Percentiles rank a stretch among this genome's conserved stretches.
Evolutionary conservation across 2,888 invertebrate species (phyloP).

Genomic region (Meiosimyza platycephala): DNA sequence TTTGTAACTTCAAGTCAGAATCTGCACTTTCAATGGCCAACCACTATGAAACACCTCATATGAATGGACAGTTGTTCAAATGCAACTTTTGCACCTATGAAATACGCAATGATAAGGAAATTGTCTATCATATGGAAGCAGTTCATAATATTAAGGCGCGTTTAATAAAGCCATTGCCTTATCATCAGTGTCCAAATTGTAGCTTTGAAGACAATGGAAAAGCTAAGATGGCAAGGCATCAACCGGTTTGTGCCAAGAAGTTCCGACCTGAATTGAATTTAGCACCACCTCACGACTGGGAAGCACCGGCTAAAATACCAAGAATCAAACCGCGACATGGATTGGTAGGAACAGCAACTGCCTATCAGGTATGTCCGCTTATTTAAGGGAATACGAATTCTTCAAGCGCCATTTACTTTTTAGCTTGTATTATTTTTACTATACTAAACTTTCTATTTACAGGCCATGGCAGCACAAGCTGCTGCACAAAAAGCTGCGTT

Average conservation of each 20-base stretch:
- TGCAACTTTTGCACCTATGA: constrained; percentile 88
- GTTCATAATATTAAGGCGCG: constrained; percentile 87
- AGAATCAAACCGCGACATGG: constrained; percentile 68
- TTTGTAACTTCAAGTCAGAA: constrained; percentile 91
- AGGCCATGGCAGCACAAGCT: constrained; percentile 68
- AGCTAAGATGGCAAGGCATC: constrained; percentile 88
- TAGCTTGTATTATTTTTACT: neutral
- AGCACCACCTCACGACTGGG: constrained; percentile 90
- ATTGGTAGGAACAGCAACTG: constrained; percentile 67
- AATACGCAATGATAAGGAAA: constrained; percentile 87
- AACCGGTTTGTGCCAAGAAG: constrained; percentile 87
- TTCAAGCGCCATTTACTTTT: neutral
- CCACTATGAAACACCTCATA: constrained; percentile 91
- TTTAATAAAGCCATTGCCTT: constrained; percentile 85
- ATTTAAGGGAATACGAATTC: neutral
- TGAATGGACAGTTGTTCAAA: constrained; percentile 86
- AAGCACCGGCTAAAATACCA: constrained; percentile 93
- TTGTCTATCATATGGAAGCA: constrained; percentile 91
- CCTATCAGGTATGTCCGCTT: constrained; percentile 62
- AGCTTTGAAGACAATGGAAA: constrained; percentile 95
- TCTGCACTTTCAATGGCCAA: constrained; percentile 85
- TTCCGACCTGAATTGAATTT: constrained; percentile 89
- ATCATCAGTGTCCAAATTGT: constrained; percentile 93
- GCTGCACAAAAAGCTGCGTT: constrained; percentile 66
- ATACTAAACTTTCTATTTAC: constrained; percentile 4